A percentile compares a stretch with the other conserved stretches of the same genome.
Conservation (phyloP, 2,888 invertebrate species). For the Hemaris fuciformis region DNA sequence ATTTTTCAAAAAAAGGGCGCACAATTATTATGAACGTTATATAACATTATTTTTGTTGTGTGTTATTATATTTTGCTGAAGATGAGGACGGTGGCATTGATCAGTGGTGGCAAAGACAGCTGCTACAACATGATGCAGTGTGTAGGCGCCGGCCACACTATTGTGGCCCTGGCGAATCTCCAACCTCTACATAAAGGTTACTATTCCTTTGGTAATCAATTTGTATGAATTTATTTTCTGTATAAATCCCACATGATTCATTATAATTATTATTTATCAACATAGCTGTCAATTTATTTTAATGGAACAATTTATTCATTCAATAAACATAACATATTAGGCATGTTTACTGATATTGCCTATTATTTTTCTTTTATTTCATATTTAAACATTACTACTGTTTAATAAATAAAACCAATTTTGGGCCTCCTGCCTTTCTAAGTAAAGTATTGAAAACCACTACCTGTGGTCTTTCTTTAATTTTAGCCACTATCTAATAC, state of each 20-base stretch:
- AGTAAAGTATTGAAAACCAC: constrained; percentile 7
- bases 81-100: constrained; percentile 93
- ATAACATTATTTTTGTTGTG: constrained; percentile 61
- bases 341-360: not conserved
- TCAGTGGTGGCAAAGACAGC: constrained; percentile 99
- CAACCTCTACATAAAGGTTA: constrained; percentile 91
- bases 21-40: constrained; percentile 71
- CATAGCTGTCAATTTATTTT: not conserved
- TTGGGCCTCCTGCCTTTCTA: not conserved
- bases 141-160: constrained; percentile 95
- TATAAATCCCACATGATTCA: not conserved
- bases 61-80: constrained; percentile 57
- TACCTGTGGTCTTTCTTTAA: constrained; percentile 17
- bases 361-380: not conserved
- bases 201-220: constrained; percentile 33
- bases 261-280: not conserved
- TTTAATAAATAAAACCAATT: not conserved
- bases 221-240: constrained; percentile 27
- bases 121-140: constrained; percentile 99
- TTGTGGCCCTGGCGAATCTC: constrained; percentile 98
- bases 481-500: not conserved
- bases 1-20: constrained; percentile 55
- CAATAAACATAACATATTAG: not conserved
- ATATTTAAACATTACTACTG: not conserved
- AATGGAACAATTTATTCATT: constrained; percentile 18